These are phyloP conservation scores for Leptobrachium ailaonicum DNA, from an alignment of 2,113 vertebrate species.

Conservation along the genomic window DNA sequence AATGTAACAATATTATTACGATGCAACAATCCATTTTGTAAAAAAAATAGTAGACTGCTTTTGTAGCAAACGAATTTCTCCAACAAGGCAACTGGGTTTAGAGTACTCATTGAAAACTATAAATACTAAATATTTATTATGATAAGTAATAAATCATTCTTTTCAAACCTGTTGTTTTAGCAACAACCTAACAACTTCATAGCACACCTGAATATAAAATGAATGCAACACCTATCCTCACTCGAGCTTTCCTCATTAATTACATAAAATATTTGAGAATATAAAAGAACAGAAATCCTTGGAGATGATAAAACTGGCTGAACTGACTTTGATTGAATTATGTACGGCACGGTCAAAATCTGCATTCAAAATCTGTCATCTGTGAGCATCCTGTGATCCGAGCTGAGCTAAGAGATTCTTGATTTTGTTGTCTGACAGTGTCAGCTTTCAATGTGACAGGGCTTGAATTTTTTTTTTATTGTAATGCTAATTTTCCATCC, in stretches of 20 bases:
- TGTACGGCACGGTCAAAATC: slow-evolving; percentile 30
- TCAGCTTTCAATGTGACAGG: slow-evolving; percentile 38
- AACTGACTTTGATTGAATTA: slow-evolving; percentile 43
- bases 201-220: no score
- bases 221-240: not conserved
- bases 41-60: no score
- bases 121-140: no score
- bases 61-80: no score
- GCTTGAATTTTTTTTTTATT: slow-evolving; percentile 10
- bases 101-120: no score
- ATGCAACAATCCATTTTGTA: no score
- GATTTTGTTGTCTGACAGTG: slow-evolving; percentile 41
- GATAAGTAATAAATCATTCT: no score
- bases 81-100: no score
- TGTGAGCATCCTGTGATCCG: slow-evolving; percentile 37
- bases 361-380: slow-evolving; percentile 42
- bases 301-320: slow-evolving; percentile 31
- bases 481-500: slow-evolving; percentile 33
- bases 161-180: no score
- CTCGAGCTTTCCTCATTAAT: slow-evolving; percentile 12
- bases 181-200: no score
- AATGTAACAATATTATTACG: no score
- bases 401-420: slow-evolving; percentile 24
- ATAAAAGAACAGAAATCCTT: slow-evolving; percentile 27
- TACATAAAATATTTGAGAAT: slow-evolving; percentile 30